Evolutionary conservation across 2,113 vertebrate species (phyloP), one percentile per base, ranked within the genome.

Genomic region (Gymnorhina tibicen): DNA sequence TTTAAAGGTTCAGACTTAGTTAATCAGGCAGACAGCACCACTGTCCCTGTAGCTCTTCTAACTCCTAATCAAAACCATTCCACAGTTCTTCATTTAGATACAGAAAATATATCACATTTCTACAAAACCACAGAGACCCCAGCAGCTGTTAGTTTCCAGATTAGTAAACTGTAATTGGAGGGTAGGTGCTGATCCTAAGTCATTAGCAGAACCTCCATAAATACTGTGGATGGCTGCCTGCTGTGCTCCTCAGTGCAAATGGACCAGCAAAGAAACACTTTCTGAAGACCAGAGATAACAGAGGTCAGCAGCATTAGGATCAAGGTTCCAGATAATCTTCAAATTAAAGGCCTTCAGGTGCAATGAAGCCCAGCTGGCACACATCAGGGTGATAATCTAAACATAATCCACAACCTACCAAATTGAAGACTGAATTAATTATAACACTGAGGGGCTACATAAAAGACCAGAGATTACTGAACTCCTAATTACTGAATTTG

Each of bases 211-310:
- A 50, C 68, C 19, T 62, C 16, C 63, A 69, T 70, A 89, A 79
- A 79, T 4, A 3, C 47, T 21, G 42, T 15, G 52, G 77, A 47
- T 85, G 81, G 74, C 81, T 79, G 87, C 74, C 81, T 92, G 84
- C 74, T 50, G 10, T 26, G 60, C 77, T 93, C n/a, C 86, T 78
- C 32, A 2, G 73, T 11, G 41, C 77, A 78, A 55, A 50, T 3
- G 16, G 16, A 37, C 73, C 62, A 56, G 78, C 91, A 76, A 13
- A 46, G 28, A 49, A 78, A 73, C 49, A 10, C 91, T 79, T 95
- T 87, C 93, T 96, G 94, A 94, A 58, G 66, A 56, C 20, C 46
- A 69, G 77, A 91, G 93, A 95, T 96, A 97, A 95, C 37, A 79
- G 77, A 87, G 95, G 91, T 93, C 93, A 95, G 59, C 9, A 53